A percentile compares a stretch with the other conserved stretches of the same genome.
These are phyloP conservation scores for Coracias cyanogaster DNA, from an alignment of 2,797 vertebrate genomes.

Conservation along the genomic window DNA sequence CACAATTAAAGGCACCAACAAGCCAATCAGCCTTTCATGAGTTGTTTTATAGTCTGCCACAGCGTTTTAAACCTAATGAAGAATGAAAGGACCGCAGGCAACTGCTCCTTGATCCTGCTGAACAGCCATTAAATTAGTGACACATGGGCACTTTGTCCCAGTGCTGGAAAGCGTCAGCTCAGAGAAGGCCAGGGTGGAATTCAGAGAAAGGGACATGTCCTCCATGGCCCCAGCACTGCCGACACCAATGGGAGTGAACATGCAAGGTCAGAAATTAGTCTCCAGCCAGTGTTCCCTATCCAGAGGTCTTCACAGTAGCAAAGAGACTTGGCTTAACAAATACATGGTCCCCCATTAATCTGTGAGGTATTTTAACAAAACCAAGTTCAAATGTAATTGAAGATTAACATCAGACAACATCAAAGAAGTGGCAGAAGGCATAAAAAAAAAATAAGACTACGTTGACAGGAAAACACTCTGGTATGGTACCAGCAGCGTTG, in stretches of 20 bases:
- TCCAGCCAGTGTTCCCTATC: background rate
- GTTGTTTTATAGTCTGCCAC: background rate
- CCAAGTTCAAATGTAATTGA: background rate
- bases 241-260: background rate
- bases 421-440: background rate
- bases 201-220: background rate
- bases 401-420: background rate
- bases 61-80: background rate
- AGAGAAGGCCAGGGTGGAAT: background rate
- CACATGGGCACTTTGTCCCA: background rate
- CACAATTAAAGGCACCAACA: background rate
- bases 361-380: conserved; percentile 4
- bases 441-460: background rate
- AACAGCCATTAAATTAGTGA: background rate
- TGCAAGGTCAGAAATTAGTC: background rate
- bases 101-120: background rate
- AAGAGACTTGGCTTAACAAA: background rate
- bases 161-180: background rate
- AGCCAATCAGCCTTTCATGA: background rate
- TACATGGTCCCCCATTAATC: background rate
- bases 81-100: background rate
- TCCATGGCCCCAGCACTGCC: background rate
- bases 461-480: background rate
- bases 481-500: background rate
- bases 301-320: background rate